Evolutionary conservation across 2,888 invertebrate species (phyloP), one percentile per base, ranked within the genome.

Genomic region (Myopa testacea): DNA sequence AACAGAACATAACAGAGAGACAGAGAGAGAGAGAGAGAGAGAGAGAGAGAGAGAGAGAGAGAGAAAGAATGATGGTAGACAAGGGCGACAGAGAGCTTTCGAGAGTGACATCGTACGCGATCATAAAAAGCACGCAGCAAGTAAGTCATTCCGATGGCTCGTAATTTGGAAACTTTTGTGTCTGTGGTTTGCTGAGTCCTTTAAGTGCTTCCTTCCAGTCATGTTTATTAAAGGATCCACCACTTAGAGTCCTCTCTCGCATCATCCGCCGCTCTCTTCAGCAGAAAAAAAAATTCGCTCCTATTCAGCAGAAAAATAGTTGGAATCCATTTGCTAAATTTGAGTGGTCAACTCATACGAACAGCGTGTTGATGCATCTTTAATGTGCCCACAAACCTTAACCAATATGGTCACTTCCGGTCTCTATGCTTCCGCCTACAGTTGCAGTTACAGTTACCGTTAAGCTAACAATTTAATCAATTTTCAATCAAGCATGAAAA

Each of bases 401-500:
- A 52, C 65, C 58, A 52, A 55, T 26, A 19, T 45, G 73, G 60
- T 55, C 58, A 26, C 63, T 62, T 58, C 67, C 5, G 67, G 26
- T 26, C 26, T 26, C 38, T 75, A 26, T 58, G 19, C 12, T 12
- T 6, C 55, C 55, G 55, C 55, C 55, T n/a, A 55, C 55, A n/a
- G 16, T 55, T 55, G 55, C 55, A 55, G 55, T 55, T 55, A 3
- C 55, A 71, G 7, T 45, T 45, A 38, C 52, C 65, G 58, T 55
- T 26, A 37, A 76, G 69, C 50, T 62, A 70, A 40, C 55, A 76
- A 62, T 76, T 76, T 69, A 70, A 76, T 76, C 76, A 76, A 76
- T 76, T 76, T 50, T 26, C 70, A 62, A 76, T 76, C 60, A 76
- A 38, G 63, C 79, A 67, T 72, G 38, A 65, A 62, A 52, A 73